These are phyloP conservation scores for Thalassophryne amazonica DNA, from an alignment of 2,797 vertebrate genomes.

Conservation along the genomic window DNA sequence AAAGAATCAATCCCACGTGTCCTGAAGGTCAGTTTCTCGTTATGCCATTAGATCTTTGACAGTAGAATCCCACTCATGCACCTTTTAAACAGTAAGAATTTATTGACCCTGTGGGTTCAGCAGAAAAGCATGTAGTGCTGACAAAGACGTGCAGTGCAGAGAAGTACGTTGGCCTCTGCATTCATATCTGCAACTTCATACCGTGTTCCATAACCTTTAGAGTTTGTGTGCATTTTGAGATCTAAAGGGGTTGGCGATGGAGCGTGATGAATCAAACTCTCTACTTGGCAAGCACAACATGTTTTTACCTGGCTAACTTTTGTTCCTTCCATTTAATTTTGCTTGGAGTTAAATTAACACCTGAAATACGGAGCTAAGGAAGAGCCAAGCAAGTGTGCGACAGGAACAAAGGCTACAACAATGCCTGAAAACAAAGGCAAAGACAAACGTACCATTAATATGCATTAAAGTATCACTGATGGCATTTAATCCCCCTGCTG, in stretches of 20 bases:
- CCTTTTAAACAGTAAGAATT: slow-evolving; percentile 50
- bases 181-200: slow-evolving; percentile 20
- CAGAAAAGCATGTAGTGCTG: slow-evolving; percentile 41
- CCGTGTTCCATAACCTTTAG: slow-evolving; percentile 28
- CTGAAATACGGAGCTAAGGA: not conserved
- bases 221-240: slow-evolving; percentile 8
- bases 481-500: slow-evolving; percentile 40
- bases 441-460: slow-evolving; percentile 43
- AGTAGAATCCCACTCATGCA: slow-evolving; percentile 48
- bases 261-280: not conserved
- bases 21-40: slow-evolving; percentile 66
- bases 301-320: not conserved
- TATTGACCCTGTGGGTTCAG: slow-evolving; percentile 59
- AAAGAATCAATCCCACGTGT: slow-evolving; percentile 67
- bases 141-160: slow-evolving; percentile 54
- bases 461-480: slow-evolving; percentile 46
- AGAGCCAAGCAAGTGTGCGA: not conserved
- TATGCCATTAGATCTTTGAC: slow-evolving; percentile 65
- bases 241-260: slow-evolving; percentile 31
- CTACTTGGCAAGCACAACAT: not conserved
- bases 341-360: not conserved
- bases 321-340: not conserved
- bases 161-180: slow-evolving; percentile 31
- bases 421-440: slow-evolving; percentile 19
- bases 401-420: too few species aligned